These are phyloP conservation scores for Corvus moneduloides DNA, from an alignment of 2,113 vertebrate species.

Conservation along the genomic window DNA sequence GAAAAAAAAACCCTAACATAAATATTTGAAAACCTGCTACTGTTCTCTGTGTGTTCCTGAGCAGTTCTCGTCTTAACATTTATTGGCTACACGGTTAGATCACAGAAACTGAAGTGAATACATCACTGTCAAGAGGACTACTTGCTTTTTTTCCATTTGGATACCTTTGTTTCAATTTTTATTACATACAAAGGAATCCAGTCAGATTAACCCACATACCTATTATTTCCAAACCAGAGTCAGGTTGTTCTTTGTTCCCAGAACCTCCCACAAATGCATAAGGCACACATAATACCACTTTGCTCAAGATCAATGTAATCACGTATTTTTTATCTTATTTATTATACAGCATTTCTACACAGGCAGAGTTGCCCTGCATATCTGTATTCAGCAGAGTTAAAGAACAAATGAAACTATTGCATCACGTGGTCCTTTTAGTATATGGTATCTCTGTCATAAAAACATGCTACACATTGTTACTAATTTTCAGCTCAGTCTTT, in stretches of 20 bases:
- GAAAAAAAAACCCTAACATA: not conserved
- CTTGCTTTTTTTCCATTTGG: not conserved
- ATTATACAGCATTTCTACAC: not conserved
- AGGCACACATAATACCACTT: not conserved
- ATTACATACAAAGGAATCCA: not conserved
- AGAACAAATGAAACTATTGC: not conserved
- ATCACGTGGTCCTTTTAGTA: not conserved
- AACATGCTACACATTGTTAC: not conserved
- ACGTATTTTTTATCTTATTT: not conserved
- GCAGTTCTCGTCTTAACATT: slow-evolving; percentile 42
- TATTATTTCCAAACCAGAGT: not conserved
- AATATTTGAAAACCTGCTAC: slow-evolving; percentile 46
- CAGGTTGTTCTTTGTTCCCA: not conserved
- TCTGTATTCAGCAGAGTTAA: not conserved
- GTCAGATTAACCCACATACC: not conserved
- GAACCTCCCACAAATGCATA: not conserved
- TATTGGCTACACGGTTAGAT: not conserved
- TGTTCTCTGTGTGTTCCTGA: not conserved
- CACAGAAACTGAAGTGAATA: not conserved
- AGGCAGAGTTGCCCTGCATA: not conserved
- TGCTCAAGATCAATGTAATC: not conserved
- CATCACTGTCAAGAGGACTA: not conserved
- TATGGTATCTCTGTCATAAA: not conserved
- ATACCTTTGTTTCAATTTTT: not conserved
- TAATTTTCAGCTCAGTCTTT: not conserved